Evolutionary conservation across 2,888 invertebrate genomes (phyloP), one percentile per base, ranked within the genome.

Genomic region (Sminthurinus aureus): DNA sequence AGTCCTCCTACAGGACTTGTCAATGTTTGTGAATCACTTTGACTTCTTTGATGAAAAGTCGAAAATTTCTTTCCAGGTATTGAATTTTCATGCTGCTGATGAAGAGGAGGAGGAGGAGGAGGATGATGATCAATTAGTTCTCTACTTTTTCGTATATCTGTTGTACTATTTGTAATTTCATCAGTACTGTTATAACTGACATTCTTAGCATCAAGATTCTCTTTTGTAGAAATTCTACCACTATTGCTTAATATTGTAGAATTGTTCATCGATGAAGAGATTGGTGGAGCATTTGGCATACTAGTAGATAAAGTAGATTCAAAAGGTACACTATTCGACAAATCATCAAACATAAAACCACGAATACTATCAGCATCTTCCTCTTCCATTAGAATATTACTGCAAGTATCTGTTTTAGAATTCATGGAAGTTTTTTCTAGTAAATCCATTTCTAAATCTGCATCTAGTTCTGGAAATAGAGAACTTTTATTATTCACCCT

Each of bases 61-160:
- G 85, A 84, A 18, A 87, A 83, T 84, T 83, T 86, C 67, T 86
- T 69, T 84, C 79, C 15, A 24, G 24, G 8, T 15, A 58, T 13
- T 24, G 24, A 71, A 67, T 18, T 67, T 11, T n/a, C 67, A 67
- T 38, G 13, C 12, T 15, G 15, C 12, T 20, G 71, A 13, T 67
- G 67, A 6, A 12, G 20, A 67, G 6, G n/a, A n/a, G 6, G n/a
- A n/a, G 3, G 6, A n/a, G 1, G 13, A 69, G 4, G 3, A 69
- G 0, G 11, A 69, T 69, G 2, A 3, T n/a, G 9, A 20, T 90
- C 89, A 84, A 86, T 11, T 84, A 84, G 9, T 84, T 92, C 92
- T 89, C 92, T 26, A 22, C 18, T 12, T 13, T 22, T 22, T n/a
- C 69, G 69, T 69, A 11, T 69, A 24, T 69, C 69, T 38, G 38